Evolutionary conservation across 2,797 vertebrate species (phyloP).

Genomic region (Rousettus madagascariensis): DNA sequence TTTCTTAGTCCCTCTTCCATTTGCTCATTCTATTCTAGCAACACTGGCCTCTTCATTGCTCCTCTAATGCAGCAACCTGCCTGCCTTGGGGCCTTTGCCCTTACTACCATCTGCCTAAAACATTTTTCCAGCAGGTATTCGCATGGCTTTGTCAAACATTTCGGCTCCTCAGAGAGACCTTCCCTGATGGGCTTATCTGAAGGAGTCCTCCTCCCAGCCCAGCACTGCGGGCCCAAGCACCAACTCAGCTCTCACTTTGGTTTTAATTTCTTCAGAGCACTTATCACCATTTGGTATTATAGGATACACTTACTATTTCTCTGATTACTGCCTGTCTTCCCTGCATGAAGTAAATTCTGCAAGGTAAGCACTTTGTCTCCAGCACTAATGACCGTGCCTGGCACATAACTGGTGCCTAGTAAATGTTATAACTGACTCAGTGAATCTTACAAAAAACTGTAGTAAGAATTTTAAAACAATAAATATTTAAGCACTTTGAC

Average conservation of each 20-base stretch:
- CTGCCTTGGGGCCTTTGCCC: background rate
- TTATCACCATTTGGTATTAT: background rate
- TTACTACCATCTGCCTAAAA: background rate
- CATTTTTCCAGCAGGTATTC: background rate
- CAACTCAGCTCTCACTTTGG: background rate
- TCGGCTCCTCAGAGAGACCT: background rate
- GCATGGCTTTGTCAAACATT: background rate
- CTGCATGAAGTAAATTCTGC: background rate
- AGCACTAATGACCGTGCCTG: background rate
- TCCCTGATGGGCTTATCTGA: background rate
- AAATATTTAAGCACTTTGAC: background rate
- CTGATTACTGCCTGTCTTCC: background rate
- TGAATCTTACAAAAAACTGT: background rate
- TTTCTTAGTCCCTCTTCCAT: background rate
- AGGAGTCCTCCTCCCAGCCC: background rate
- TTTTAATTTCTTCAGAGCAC: background rate
- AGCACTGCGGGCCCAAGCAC: background rate
- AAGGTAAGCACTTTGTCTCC: background rate
- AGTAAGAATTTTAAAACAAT: background rate
- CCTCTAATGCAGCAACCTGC: background rate
- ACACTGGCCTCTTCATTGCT: background rate
- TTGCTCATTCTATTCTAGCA: background rate
- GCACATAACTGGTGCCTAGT: background rate
- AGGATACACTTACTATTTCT: background rate
- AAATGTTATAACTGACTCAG: background rate